Conservation (phyloP, 2,113 vertebrate genomes). For the Charadrius vociferus region DNA sequence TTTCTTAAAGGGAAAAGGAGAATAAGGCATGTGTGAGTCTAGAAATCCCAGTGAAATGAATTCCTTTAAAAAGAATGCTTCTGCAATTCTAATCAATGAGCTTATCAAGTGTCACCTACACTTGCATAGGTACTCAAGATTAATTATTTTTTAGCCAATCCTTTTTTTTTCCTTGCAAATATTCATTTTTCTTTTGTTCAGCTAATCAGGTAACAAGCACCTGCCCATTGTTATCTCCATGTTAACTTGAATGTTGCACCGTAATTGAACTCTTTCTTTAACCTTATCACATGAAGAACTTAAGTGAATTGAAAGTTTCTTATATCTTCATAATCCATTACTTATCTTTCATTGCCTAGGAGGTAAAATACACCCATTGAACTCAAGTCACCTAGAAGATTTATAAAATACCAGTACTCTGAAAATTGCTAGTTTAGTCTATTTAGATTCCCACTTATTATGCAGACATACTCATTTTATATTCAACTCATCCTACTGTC, state of each 20-base stretch:
- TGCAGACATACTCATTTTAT: not conserved
- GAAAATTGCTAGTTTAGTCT: not conserved
- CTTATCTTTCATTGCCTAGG: not conserved
- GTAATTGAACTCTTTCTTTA: not conserved
- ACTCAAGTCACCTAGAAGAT: not conserved
- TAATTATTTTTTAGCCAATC: conserved; percentile 9
- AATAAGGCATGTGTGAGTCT: not conserved
- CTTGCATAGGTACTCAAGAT: not conserved
- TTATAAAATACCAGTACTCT: not conserved
- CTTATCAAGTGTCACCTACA: not conserved
- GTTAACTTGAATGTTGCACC: not conserved
- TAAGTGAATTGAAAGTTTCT: not conserved
- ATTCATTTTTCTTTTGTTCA: not conserved
- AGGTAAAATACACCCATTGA: not conserved
- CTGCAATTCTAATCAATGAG: not conserved
- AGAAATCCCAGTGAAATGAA: conserved; percentile 13
- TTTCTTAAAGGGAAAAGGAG: not conserved
- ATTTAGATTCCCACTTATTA: not conserved
- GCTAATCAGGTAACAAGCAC: not conserved
- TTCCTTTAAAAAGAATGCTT: not conserved
- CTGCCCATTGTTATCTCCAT: not conserved
- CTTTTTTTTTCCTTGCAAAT: not conserved
- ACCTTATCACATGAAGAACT: not conserved
- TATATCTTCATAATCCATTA: not conserved
- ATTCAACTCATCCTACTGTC: not conserved